phyloP scores from a whole-genome alignment of 2,888 invertebrate genomes.

The Subacronicta megacephala region DNA sequence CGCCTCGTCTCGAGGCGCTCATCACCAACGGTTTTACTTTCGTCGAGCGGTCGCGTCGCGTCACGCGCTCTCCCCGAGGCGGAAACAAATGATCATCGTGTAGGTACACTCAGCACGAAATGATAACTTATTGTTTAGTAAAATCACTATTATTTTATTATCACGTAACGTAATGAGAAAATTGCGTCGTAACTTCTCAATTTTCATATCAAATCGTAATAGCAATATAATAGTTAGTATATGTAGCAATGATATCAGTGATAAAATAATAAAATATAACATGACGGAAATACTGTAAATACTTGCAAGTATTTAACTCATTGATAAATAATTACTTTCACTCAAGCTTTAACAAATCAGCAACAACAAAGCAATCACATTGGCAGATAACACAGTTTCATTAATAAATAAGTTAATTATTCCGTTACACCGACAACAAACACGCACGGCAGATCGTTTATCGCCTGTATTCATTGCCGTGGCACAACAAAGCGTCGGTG shows the following conservation, averaged over 20 bases:
- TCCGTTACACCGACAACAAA: slow-evolving; percentile 47
- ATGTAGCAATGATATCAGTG: too few species aligned
- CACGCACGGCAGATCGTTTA: slow-evolving; percentile 51
- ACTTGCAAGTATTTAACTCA: background rate
- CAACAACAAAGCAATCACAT: slow-evolving; percentile 34
- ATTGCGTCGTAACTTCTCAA: slow-evolving; percentile 37
- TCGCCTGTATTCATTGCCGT: slow-evolving; percentile 44
- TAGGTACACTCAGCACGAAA: slow-evolving; percentile 45
- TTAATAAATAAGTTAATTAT: slow-evolving; percentile 53
- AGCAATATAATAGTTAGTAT: too few species aligned
- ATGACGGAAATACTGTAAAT: slow-evolving; percentile 4
- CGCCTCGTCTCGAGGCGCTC: slow-evolving; percentile 51
- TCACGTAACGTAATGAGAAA: slow-evolving; percentile 25
- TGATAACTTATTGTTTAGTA: slow-evolving; percentile 42
- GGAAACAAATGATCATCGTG: slow-evolving; percentile 60
- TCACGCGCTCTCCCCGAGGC: slow-evolving; percentile 64
- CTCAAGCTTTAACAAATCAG: slow-evolving; percentile 40
- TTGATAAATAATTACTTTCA: slow-evolving; percentile 32
- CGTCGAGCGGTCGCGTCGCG: slow-evolving; percentile 56
- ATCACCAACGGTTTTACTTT: slow-evolving; percentile 73
- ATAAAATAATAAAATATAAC: too few species aligned
- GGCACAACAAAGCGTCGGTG: slow-evolving; percentile 49
- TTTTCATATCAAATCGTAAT: slow-evolving; percentile 9
- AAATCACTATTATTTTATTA: slow-evolving; percentile 45
- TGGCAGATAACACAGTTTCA: slow-evolving; percentile 46